Evolutionary conservation across 1,140 invertebrate genomes (phyloP), one percentile per base, ranked within the genome.

Genomic region (Stegodyphus mimosarum): DNA sequence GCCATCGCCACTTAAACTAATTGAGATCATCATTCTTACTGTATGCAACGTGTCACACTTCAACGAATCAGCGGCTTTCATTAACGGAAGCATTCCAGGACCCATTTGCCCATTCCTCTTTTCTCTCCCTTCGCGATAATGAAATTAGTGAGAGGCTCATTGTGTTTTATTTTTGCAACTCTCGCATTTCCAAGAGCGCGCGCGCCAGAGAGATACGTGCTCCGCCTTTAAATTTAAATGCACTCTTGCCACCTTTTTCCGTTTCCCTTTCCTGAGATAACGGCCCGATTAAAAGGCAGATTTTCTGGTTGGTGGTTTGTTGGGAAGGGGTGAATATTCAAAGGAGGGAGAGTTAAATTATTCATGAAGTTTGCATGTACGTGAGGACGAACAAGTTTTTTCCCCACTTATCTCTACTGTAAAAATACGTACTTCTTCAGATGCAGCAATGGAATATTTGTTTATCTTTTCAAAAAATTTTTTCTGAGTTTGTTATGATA

Each of bases 21-120:
- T 80, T 80, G 78, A 72, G 69, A 71, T 69, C 15, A 80, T 80
- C 78, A 71, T 80, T 80, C 78, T 80, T 77, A 53, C 76, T 79
- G 52, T 69, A 67, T 51, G 76, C 76, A 51, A 18, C 60, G 48
- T 79, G 76, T 79, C 76, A 79, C 76, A 79, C 64, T 79, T 79
- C 76, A 79, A 79, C 76, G 76, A 69, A 53, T 63, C 76, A 18
- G 63, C 76, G 64, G 9, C 76, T 78, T 78, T 78, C 76, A 78
- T 78, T 78, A 78, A 74, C 11, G 72, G 52, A 74, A 33, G 72
- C 72, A 74, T 74, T 74, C 72, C 72, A 50, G n/a, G 10, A 10
- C 71, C 33, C 33, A 33, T 33, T 33, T 33, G 33, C 33, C 33
- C 33, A 33, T 33, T 33, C 4, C 66, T 18, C 66, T 63, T 63